Evolutionary conservation across 2,113 vertebrate species (phyloP), one percentile per base, ranked within the genome.

Genomic region (Sphyrna mokarran): DNA sequence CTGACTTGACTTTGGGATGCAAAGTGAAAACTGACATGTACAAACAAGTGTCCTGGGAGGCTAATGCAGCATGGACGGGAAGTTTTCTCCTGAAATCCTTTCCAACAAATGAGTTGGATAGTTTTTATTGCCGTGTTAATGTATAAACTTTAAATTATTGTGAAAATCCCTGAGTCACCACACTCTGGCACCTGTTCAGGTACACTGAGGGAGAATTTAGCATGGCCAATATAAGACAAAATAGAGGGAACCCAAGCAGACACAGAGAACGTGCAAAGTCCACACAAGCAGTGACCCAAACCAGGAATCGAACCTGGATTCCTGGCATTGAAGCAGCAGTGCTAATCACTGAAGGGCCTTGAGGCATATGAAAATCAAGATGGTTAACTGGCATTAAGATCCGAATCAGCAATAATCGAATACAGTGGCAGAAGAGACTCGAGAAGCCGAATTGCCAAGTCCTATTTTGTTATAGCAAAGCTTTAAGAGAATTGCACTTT

Each of bases 1-100:
- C 89, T 2, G 69, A 72, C 94, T 72, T 95, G 94, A 95, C 68
- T 76, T 95, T 76, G 66, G 68, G 37, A 72, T 95, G 68, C 43
- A 16, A 43, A 48, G 69, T 33, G 40, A 48, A 95, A 72, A 48
- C 23, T 22, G 72, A 72, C 68, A 0, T 26, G 43, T 26, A 5
- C 94, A 95, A 72, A 95, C 69, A 72, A 72, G 94, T 33, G 40
- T 8, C 40, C 40, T 72, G 68, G 72, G 1, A 29, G 37, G 0
- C 43, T 16, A 3, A 2, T 58, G 14, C 16, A 22, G 33, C 33
- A 91, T 68, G n/a, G 33, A 48, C 48, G 29, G 33, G 14, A n/a
- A 22, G 22, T 16, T 86, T 90, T 58, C 48, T 33, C 33, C 54
- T 14, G 26, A 61, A 63, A 61, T 26, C 23, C 87, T 4, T 61